Percentiles rank a stretch among this genome's conserved stretches.
Conservation (phyloP, 2,797 vertebrate species). For the Anguilla marmorata region DNA sequence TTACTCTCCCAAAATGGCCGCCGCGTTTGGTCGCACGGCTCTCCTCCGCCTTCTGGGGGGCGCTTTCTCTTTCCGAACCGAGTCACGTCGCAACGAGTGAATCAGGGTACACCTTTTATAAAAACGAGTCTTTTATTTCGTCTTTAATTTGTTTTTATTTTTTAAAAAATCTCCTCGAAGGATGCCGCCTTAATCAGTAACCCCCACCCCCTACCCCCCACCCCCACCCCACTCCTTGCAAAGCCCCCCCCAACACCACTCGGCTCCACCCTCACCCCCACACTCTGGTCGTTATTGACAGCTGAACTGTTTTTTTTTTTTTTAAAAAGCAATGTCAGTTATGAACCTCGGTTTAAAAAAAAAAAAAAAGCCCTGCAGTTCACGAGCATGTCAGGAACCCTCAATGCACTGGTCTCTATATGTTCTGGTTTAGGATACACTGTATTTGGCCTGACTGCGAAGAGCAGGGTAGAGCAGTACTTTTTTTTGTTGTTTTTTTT, state of each 20-base stretch:
- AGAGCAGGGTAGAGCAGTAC: too few species aligned
- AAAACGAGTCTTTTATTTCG: neutral
- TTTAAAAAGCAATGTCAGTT: neutral
- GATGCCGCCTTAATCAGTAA: too few species aligned
- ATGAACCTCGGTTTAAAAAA: neutral
- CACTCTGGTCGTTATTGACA: neutral
- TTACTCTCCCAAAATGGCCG: neutral
- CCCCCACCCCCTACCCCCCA: neutral
- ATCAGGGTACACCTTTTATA: constrained; percentile 2
- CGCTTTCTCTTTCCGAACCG: neutral
- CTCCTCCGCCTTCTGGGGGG: neutral
- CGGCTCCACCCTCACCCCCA: neutral
- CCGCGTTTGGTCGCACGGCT: neutral
- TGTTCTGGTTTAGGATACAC: too few species aligned
- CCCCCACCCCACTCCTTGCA: too few species aligned
- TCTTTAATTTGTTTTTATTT: neutral
- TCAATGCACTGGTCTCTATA: too few species aligned
- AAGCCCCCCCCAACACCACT: neutral
- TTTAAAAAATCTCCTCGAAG: neutral
- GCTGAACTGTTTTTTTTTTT: neutral
- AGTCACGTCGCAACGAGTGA: neutral
- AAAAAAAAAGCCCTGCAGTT: neutral
- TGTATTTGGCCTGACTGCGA: too few species aligned
- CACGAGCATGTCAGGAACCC: neutral
- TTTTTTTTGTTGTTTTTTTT: too few species aligned